Evolutionary conservation across 1,140 invertebrate species (phyloP).

Genomic region (Danaus melanippus): DNA sequence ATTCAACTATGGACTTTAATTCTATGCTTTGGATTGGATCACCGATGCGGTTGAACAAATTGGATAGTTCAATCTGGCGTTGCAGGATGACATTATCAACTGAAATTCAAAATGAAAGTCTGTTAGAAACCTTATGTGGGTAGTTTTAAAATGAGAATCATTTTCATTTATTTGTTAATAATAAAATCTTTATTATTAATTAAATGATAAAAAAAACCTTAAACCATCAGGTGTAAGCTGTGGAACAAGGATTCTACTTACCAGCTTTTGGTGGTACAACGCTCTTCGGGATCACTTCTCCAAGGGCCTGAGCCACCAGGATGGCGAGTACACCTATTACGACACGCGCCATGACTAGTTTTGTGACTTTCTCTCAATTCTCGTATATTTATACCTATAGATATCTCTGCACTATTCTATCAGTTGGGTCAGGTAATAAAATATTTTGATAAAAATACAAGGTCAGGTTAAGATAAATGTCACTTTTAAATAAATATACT

Average conservation of each 20-base stretch:
- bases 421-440: no score
- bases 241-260: constrained; percentile 1
- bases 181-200: no score
- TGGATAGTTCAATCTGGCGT: constrained; percentile 70
- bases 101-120: constrained; percentile 28
- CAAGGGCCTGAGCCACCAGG: constrained; percentile 5
- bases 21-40: constrained; percentile 69
- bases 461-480: no score
- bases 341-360: constrained; percentile 10
- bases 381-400: constrained; percentile 10
- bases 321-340: constrained; percentile 7
- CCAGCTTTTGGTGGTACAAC: constrained; percentile 4
- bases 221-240: no score
- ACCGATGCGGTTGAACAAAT: constrained; percentile 71
- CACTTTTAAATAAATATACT: no score
- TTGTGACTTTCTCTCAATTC: constrained; percentile 2
- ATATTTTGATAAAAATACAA: no score
- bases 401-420: no score
- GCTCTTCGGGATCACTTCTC: not conserved
- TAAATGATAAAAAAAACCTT: no score
- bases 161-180: no score
- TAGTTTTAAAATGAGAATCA: no score
- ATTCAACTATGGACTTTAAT: constrained; percentile 58
- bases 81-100: constrained; percentile 70
- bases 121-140: not conserved